These are phyloP conservation scores for Athalia circularis DNA, from an alignment of 2,888 invertebrate genomes.

Conservation along the genomic window DNA sequence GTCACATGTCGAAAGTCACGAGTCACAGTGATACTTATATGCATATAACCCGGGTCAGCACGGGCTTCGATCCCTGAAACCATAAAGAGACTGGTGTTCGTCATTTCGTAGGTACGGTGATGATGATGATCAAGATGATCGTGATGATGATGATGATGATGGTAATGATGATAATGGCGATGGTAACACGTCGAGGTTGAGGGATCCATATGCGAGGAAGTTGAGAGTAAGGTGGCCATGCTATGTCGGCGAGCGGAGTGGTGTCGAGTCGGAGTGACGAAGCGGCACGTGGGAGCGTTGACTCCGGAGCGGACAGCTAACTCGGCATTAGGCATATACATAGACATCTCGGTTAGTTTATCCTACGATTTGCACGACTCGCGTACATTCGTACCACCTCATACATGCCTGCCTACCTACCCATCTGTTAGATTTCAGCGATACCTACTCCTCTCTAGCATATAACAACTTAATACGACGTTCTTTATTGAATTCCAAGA, in stretches of 20 bases:
- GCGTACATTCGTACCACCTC: conserved; percentile 18
- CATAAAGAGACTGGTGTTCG: not conserved
- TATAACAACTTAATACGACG: too few relatives aligned
- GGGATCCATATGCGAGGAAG: too few relatives aligned
- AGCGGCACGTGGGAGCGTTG: conserved; percentile 45
- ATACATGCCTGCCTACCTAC: not conserved
- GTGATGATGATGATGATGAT: too few relatives aligned
- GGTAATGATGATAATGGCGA: not conserved
- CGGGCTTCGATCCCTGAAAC: not conserved
- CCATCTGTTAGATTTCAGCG: not conserved
- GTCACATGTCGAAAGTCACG: not conserved
- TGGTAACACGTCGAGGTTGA: too few relatives aligned
- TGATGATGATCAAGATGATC: too few relatives aligned
- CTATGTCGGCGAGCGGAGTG: conserved; percentile 29
- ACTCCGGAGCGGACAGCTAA: conserved; percentile 33
- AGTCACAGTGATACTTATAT: conserved; percentile 2
- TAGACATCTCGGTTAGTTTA: conserved; percentile 32
- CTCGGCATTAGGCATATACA: conserved; percentile 31
- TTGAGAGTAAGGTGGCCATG: not conserved
- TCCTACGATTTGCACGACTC: conserved; percentile 30
- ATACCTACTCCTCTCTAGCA: not conserved
- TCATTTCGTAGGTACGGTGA: too few relatives aligned
- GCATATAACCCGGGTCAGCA: conserved; percentile 15
- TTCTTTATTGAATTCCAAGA: too few relatives aligned
- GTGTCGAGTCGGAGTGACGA: conserved; percentile 17